Conservation (phyloP, 2,797 vertebrate species). For the Gobionotothen gibberifrons region DNA sequence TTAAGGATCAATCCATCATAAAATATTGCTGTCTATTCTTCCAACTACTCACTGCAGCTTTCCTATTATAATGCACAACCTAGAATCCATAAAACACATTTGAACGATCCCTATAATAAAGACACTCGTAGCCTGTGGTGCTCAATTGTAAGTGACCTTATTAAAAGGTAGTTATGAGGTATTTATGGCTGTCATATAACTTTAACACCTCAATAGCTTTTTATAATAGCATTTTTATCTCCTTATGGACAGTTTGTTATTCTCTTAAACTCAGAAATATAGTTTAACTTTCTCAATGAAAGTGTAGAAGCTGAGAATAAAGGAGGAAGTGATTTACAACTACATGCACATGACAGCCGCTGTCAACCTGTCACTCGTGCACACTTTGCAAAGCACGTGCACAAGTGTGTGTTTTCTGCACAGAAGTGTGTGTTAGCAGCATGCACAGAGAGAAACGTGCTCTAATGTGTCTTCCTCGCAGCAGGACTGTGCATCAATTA, state of each 20-base stretch:
- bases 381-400: conserved; percentile 30
- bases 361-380: conserved; percentile 58
- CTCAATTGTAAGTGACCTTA: conserved; percentile 4
- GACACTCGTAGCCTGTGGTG: not conserved
- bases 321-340: not conserved
- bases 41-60: no score
- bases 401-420: conserved; percentile 1
- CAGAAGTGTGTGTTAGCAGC: conserved; percentile 19
- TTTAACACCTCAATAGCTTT: not conserved
- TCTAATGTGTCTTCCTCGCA: conserved; percentile 59
- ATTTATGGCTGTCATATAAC: not conserved
- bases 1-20: no score
- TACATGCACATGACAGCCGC: conserved; percentile 18
- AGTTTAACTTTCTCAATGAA: conserved; percentile 27
- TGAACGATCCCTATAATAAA: conserved; percentile 15
- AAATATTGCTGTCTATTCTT: no score
- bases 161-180: not conserved
- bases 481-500: conserved; percentile 66
- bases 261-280: not conserved
- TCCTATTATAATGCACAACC: conserved; percentile 10
- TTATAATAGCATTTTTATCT: not conserved
- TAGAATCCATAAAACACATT: not conserved
- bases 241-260: not conserved
- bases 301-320: conserved; percentile 1
- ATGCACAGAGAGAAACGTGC: conserved; percentile 50